Percentiles rank a stretch among this genome's conserved stretches.
Evolutionary conservation across 2,113 vertebrate species (phyloP).

Genomic region (Grammomys dolichurus): DNA sequence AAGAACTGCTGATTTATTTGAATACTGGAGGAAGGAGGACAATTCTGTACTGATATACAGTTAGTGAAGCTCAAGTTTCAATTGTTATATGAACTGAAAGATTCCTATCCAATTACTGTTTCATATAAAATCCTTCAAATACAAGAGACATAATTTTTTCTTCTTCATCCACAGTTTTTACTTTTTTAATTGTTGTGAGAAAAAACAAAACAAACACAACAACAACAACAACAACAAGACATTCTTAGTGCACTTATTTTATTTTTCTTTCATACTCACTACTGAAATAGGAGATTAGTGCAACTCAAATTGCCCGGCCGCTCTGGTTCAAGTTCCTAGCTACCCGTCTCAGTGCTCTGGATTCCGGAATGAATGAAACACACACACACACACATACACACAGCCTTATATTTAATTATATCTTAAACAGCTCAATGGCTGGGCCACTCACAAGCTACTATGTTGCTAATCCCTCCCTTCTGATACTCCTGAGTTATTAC

Average conservation of each 20-base stretch:
- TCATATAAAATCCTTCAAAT: background rate
- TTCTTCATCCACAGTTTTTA: background rate
- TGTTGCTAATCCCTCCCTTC: no score
- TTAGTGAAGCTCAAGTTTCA: background rate
- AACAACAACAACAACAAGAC: background rate
- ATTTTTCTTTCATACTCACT: background rate
- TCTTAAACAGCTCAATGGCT: no score
- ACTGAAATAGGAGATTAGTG: no score
- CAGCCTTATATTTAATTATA: no score
- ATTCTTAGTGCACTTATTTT: background rate
- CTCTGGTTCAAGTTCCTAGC: no score
- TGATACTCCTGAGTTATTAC: no score
- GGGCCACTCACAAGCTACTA: no score
- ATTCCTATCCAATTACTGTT: background rate
- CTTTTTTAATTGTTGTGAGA: background rate
- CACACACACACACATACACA: no score
- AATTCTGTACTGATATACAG: background rate
- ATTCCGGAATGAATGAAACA: no score
- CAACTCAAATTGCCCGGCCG: no score
- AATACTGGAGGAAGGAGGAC: background rate
- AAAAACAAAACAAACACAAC: background rate
- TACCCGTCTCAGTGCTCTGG: no score
- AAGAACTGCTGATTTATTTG: background rate
- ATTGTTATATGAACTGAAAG: background rate
- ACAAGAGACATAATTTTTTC: background rate